Evolutionary conservation across 1,140 invertebrate species (phyloP).

Genomic region (Zaprionus nigranus): DNA sequence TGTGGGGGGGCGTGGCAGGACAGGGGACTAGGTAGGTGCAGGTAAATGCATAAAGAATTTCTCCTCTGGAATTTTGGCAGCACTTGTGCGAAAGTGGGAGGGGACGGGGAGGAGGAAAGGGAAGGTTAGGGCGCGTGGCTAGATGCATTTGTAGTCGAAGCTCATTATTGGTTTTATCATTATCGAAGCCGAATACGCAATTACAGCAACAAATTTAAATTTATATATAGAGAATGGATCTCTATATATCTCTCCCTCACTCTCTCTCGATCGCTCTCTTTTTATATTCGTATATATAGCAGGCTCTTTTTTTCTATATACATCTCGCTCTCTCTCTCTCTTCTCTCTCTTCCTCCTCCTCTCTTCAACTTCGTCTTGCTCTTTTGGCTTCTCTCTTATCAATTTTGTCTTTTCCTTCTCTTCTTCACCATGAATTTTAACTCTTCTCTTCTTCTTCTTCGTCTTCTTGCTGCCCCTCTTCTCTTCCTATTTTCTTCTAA

Average conservation of each 20-base stretch:
- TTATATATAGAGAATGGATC: no score
- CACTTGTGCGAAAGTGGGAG: not conserved
- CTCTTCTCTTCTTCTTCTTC: not conserved
- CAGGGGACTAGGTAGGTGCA: not conserved
- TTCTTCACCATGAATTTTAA: not conserved
- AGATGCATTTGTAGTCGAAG: not conserved
- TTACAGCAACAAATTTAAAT: not conserved
- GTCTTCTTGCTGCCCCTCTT: not conserved
- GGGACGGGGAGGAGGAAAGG: rapidly evolving
- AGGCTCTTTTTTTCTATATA: not conserved
- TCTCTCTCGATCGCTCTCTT: not conserved
- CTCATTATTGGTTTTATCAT: not conserved
- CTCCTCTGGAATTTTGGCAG: not conserved
- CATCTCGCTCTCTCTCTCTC: not conserved
- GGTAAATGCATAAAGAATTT: not conserved
- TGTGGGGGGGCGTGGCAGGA: not conserved
- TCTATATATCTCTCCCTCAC: no score
- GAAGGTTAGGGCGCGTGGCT: not conserved
- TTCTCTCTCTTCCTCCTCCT: not conserved
- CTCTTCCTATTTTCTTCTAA: not conserved
- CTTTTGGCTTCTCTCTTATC: no score
- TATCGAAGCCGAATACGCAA: not conserved
- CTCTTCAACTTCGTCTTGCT: not conserved
- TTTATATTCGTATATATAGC: constrained; percentile 23
- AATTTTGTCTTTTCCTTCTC: not conserved